Evolutionary conservation across 2,797 vertebrate genomes (phyloP), one percentile per base, ranked within the genome.

Genomic region (Aplochiton taeniatus): DNA sequence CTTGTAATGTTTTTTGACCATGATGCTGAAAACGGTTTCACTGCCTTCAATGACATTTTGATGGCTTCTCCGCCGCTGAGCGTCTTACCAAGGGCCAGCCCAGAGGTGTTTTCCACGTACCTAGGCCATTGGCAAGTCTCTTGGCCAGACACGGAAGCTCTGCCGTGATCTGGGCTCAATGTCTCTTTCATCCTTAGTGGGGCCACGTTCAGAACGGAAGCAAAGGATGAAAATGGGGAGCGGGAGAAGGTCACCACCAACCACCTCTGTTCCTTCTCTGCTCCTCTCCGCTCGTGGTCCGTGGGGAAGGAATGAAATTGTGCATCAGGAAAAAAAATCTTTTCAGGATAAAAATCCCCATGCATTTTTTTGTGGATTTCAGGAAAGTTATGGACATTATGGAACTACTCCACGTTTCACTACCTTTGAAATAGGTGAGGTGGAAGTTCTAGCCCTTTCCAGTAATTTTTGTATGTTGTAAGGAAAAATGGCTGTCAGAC

Each of bases 361-460:
- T 50, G 31, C 46, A 49, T 16, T 52, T 18, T 31, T 50, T 8
- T 50, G 54, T 47, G 14, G 9, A 13, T 65, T 42, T n/a, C 17
- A 52, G 70, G 68, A 82, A 78, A 69, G 70, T 63, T 31, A 68
- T 71, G 61, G 73, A 78, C 73, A 63, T 61, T 48, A 64, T 46
- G 68, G 72, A 70, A 59, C 58, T 57, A 46, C 8, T 11, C 43
- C 45, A 20, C 13, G 9, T 47, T 66, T 70, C 20, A 20, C 69
- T 60, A 63, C 51, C 20, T 19, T 61, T 55, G 9, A 48, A 42
- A 56, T 62, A 49, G 72, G 48, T 70, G 41, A 19, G 13, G n/a
- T 11, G 45, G 49, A 50, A 57, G 57, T 74, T 77, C 56, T 78
- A 61, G 69, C 73, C 69, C 66, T 73, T 76, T 80, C 69, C 75